A percentile compares a stretch with the other conserved stretches of the same genome.
These are phyloP conservation scores for Euura saliciscinereae DNA, from an alignment of 1,140 invertebrate genomes.

Conservation along the genomic window DNA sequence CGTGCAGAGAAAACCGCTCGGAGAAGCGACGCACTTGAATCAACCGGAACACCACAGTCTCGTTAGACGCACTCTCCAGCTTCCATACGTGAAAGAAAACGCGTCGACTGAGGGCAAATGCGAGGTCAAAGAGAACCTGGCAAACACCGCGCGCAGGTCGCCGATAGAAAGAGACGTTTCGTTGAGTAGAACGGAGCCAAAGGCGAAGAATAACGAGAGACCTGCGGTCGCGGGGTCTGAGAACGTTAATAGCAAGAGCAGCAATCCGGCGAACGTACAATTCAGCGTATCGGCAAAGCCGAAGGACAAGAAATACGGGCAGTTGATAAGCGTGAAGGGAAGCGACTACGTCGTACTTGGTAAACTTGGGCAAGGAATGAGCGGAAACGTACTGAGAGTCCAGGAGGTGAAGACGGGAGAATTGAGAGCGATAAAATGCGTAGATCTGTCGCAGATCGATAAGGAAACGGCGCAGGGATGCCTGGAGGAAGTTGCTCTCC, in stretches of 20 bases:
- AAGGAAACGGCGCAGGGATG: conserved; percentile 77
- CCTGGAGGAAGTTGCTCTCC: conserved; percentile 87
- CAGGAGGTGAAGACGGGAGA: conserved; percentile 53
- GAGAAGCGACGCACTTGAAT: conserved; percentile 1
- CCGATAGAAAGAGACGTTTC: neutral
- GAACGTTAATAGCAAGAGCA: neutral
- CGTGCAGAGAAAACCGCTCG: neutral
- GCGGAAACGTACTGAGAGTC: conserved; percentile 64
- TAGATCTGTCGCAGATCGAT: conserved; percentile 63
- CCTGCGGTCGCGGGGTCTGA: neutral
- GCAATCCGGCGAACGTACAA: conserved; percentile 20
- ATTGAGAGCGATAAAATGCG: conserved; percentile 67
- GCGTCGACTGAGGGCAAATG: no score
- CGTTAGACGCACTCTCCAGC: neutral
- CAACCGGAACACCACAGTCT: neutral
- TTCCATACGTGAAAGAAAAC: neutral
- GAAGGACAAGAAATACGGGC: conserved; percentile 23
- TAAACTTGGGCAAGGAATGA: conserved; percentile 66
- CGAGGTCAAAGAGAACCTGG: no score
- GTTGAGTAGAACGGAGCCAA: neutral
- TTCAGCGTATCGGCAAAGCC: conserved; percentile 27
- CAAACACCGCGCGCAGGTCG: neutral
- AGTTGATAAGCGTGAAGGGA: conserved; percentile 41
- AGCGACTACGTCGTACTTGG: conserved; percentile 49
- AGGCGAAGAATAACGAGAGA: neutral